Percentiles rank a stretch among this genome's conserved stretches.
These are phyloP conservation scores for Amiota minor DNA, from an alignment of 2,888 invertebrate species.

Conservation along the genomic window DNA sequence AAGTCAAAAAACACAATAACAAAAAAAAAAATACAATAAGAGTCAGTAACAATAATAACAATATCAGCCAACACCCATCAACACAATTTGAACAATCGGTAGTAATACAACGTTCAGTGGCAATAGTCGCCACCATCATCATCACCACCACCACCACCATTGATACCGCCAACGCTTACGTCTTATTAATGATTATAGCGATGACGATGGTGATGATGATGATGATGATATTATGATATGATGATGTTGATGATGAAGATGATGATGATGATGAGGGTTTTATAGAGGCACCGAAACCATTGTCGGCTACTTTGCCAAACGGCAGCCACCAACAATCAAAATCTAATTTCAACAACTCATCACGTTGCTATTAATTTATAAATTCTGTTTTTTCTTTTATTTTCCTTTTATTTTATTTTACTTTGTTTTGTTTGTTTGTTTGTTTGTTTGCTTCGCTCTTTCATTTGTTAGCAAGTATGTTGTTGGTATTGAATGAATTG, in stretches of 20 bases:
- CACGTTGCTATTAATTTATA: conserved; percentile 62
- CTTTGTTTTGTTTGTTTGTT: conserved; percentile 25
- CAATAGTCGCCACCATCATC: too few species aligned
- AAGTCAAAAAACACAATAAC: too few species aligned
- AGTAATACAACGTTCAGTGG: too few species aligned
- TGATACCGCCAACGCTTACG: conserved; percentile 47
- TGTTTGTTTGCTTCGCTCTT: neutral
- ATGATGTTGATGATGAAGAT: conserved; percentile 26
- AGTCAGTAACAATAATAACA: too few species aligned
- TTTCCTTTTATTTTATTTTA: neutral
- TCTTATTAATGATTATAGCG: conserved; percentile 48
- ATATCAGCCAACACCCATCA: too few species aligned
- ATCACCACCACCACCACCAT: neutral
- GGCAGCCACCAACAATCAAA: conserved; percentile 32
- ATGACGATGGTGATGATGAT: conserved; percentile 5
- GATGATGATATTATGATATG: conserved; percentile 33
- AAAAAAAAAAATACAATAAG: too few species aligned
- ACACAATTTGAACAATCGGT: too few species aligned
- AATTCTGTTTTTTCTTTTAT: conserved; percentile 25
- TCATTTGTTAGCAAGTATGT: conserved; percentile 1
- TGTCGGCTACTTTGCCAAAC: conserved; percentile 12
- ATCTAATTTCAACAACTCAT: conserved; percentile 68
- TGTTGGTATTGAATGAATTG: conserved; percentile 8
- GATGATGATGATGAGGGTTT: too few species aligned
- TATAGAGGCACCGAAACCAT: too few species aligned